These are phyloP conservation scores for Amphiura filiformis DNA, from an alignment of 35 echinoderm and acorn worm genomes.

Conservation along the genomic window DNA sequence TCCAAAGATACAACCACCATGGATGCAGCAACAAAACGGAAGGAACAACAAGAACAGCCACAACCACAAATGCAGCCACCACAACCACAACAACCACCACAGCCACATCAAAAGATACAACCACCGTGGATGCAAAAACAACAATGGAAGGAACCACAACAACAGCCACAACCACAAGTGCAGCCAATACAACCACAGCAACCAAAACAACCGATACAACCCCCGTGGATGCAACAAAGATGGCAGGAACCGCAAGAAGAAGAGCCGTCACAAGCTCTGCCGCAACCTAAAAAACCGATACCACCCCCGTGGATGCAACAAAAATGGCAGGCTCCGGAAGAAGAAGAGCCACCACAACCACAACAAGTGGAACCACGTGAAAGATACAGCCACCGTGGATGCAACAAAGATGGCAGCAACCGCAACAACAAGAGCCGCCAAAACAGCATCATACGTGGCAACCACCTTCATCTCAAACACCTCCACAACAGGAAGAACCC, in stretches of 20 bases:
- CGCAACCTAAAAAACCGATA: neutral
- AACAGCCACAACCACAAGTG: no score
- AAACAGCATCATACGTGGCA: neutral
- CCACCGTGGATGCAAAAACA: no score
- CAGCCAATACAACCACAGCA: slow-evolving; percentile 1
- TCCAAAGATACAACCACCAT: no score
- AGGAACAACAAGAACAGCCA: no score
- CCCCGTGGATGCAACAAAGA: neutral
- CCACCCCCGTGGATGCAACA: no score
- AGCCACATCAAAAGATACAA: neutral
- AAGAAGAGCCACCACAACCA: neutral
- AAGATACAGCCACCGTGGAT: neutral
- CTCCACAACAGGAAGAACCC: neutral
- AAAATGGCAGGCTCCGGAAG: no score
- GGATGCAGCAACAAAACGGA: no score
- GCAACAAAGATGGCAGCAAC: neutral
- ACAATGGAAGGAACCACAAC: no score
- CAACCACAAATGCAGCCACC: neutral
- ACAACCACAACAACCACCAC: no score
- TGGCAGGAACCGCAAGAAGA: neutral
- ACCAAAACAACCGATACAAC: neutral
- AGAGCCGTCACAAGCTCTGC: neutral
- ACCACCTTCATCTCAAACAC: neutral
- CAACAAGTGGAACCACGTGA: neutral
- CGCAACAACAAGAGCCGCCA: slow-evolving; percentile 11